A percentile compares a stretch with the other conserved stretches of the same genome.
Conservation (phyloP, 2,797 vertebrate species). For the Hippopotamyrus pictus region DNA sequence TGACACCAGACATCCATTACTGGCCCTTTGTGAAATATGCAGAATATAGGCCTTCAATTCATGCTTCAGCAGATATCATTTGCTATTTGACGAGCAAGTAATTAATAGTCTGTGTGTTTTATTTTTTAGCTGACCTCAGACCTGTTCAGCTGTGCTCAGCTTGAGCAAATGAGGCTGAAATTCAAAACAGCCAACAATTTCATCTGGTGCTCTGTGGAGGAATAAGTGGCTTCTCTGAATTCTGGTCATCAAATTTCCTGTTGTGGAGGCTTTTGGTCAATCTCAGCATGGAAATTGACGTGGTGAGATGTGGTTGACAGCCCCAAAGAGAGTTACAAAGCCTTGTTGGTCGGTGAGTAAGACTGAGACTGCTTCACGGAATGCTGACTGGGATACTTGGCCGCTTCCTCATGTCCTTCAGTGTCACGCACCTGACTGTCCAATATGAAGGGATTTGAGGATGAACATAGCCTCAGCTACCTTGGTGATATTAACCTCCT, state of each 20-base stretch:
- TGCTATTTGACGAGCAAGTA: background rate
- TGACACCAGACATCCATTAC: background rate
- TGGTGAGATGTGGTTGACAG: background rate
- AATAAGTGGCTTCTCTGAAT: background rate
- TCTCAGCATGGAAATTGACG: background rate
- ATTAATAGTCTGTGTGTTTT: background rate
- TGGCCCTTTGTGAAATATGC: background rate
- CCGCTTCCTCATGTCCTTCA: background rate
- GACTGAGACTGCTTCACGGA: background rate
- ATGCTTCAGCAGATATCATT: background rate
- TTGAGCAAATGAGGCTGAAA: slow-evolving; percentile 1
- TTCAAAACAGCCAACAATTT: background rate
- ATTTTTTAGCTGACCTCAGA: background rate
- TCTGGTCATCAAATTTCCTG: background rate
- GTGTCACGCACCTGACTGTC: background rate
- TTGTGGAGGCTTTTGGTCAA: background rate
- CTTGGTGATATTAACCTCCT: background rate
- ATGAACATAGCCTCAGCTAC: background rate
- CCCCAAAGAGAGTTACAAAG: background rate
- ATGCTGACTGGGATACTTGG: background rate
- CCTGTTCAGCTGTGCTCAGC: background rate
- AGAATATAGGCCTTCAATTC: background rate
- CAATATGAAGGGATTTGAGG: background rate
- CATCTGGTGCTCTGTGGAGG: background rate
- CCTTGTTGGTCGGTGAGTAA: background rate